These are phyloP conservation scores for Ormyrus labotus DNA, from an alignment of 2,888 invertebrate species.

Conservation along the genomic window DNA sequence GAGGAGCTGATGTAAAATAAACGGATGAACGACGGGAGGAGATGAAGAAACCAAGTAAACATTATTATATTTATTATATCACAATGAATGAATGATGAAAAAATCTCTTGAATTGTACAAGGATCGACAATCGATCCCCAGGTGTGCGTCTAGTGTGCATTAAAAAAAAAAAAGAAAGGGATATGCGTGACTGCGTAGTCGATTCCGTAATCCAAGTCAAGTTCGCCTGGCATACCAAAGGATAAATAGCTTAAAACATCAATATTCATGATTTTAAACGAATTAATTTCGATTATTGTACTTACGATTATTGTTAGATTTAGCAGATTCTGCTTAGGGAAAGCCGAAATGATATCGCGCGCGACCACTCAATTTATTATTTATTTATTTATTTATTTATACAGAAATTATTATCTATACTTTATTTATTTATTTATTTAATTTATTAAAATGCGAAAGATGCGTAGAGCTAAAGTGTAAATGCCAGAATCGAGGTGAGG, in stretches of 20 bases:
- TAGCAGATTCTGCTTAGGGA: too few relatives aligned
- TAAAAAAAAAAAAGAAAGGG: conserved; percentile 33
- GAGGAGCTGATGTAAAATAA: conserved; percentile 72
- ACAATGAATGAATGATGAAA: conserved; percentile 41
- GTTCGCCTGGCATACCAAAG: conserved; percentile 67
- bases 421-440: conserved; percentile 54
- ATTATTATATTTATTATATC: conserved; percentile 74
- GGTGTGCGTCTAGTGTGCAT: conserved; percentile 1
- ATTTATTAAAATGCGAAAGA: neutral
- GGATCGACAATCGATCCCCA: too few relatives aligned
- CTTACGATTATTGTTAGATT: neutral
- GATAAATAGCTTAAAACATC: conserved; percentile 64
- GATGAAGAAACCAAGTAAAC: conserved; percentile 70
- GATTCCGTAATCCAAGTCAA: conserved; percentile 61
- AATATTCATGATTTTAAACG: conserved; percentile 66
- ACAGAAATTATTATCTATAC: too few relatives aligned
- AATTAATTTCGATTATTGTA: conserved; percentile 11
- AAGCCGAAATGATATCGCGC: neutral
- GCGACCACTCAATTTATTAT: neutral
- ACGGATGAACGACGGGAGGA: conserved; percentile 62
- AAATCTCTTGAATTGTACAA: neutral
- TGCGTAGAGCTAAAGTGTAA: conserved; percentile 60
- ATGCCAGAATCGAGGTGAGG: conserved; percentile 69
- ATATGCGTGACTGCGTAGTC: conserved; percentile 59
- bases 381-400: conserved; percentile 16